Base-by-base conservation (phyloP, 2,888 invertebrate species). In the Idaea biselata region DNA sequence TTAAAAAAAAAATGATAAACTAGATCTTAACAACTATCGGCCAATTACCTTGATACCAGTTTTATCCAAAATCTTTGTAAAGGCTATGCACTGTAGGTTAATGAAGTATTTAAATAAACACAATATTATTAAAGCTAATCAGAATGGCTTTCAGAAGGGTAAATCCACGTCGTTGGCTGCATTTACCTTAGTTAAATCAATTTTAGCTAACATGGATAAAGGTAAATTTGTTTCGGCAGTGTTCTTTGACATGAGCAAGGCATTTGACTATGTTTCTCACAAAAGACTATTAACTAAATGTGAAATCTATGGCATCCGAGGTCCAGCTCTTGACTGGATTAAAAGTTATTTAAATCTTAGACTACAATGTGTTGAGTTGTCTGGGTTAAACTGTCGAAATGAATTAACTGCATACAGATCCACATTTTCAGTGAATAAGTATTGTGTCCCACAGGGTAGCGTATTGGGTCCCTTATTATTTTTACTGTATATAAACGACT, bases 161-260 rank as follows among this genome's bases (percentile, higher is more conserved):
- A 67, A 64, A 59, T 67, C 64, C 0, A 69, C 67, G 0, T 55
- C 61, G 6, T 17, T 62, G 14, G 67, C 67, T 16, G 53, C 57
- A 11, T 67, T 57, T 57, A 18, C 61, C 11, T 17, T 67, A 14
- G 55, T 59, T 11, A 61, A 64, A 55, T n/a, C n/a, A 4, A 44
- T 64, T 14, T n/a, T 60, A 11, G 17, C 44, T 2, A 59, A 58
- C 32, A 16, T 63, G 0, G 62, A 68, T 25, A 53, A 54, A 17
- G 53, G 60, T 16, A 61, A 11, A 33, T 60, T 25, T 5, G 58
- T 59, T n/a, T 55, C 62, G 8, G 64, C 11, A 4, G 3, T 69
- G 11, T 67, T 62, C 33, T 60, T 69, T 56, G 65, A 69, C 33
- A 63, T 69, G 61, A 58, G 33, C 1, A 67, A 67, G 53, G 69